These are phyloP conservation scores for Zaprionus camerounensis DNA, from an alignment of 1,140 invertebrate genomes.

Conservation along the genomic window DNA sequence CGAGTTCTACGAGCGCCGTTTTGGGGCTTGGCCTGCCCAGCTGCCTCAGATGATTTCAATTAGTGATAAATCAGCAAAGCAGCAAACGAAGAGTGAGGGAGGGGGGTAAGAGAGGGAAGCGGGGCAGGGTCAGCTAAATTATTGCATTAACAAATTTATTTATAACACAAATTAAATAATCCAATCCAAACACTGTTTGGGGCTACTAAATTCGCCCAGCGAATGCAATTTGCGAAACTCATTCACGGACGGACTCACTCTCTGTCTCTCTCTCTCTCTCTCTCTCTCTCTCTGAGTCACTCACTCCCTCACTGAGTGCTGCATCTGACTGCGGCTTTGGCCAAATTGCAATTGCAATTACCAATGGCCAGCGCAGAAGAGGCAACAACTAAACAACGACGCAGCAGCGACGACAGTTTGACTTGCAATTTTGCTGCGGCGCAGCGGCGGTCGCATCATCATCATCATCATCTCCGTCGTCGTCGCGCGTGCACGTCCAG, in stretches of 20 bases:
- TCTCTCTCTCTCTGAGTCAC: not conserved
- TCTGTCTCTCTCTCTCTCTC: not conserved
- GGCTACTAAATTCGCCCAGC: conserved; percentile 66
- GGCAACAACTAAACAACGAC: conserved; percentile 73
- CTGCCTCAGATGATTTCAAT: conserved; percentile 68
- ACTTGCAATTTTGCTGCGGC: conserved; percentile 73
- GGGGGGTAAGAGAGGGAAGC: not conserved
- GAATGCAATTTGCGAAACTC: conserved; percentile 65
- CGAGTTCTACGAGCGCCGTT: conserved; percentile 26
- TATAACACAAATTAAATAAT: conserved; percentile 81
- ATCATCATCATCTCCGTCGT: conserved; percentile 35
- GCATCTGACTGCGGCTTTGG: conserved; percentile 47
- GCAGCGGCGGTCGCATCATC: conserved; percentile 56
- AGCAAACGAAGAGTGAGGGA: not conserved
- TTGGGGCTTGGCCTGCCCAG: conserved; percentile 31
- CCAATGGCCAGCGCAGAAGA: conserved; percentile 51
- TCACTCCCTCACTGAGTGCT: not conserved
- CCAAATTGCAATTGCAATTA: conserved; percentile 82
- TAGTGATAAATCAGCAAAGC: conserved; percentile 55
- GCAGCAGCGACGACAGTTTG: conserved; percentile 76
- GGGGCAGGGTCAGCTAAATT: conserved; percentile 46
- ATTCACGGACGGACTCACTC: conserved; percentile 3
- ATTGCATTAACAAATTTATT: conserved; percentile 81
- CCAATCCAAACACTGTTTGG: conserved; percentile 56
- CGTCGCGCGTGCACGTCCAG: conserved; percentile 1